These are phyloP conservation scores for Pseudomyrmex flavicornis DNA, from an alignment of 1,140 invertebrate species.

Conservation along the genomic window DNA sequence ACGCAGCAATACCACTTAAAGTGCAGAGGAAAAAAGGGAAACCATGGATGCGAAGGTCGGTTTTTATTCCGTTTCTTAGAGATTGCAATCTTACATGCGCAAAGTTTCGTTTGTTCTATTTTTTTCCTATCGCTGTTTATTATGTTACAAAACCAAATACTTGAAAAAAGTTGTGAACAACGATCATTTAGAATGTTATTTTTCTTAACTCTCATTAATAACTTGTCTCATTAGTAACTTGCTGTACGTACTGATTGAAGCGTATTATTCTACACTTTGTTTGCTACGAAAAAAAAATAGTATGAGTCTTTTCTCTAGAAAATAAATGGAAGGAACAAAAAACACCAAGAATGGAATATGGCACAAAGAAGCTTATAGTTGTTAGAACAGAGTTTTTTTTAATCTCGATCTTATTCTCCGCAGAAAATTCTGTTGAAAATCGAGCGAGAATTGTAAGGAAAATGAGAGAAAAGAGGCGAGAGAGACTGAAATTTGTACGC, in stretches of 20 bases:
- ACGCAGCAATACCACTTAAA: neutral
- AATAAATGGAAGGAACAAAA: neutral
- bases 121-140: neutral
- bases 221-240: constrained; percentile 23
- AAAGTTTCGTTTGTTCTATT: neutral
- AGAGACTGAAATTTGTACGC: neutral
- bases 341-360: constrained; percentile 19
- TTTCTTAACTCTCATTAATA: neutral
- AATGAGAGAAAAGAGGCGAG: neutral
- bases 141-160: no score
- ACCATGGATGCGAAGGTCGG: constrained; percentile 10
- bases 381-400: constrained; percentile 29
- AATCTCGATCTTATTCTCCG: constrained; percentile 24
- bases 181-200: constrained; percentile 9
- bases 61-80: neutral
- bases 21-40: neutral
- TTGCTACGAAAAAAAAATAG: constrained; percentile 23
- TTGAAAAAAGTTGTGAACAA: no score
- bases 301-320: constrained; percentile 12
- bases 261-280: neutral
- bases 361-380: constrained; percentile 13
- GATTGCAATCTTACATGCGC: neutral
- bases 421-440: constrained; percentile 10
- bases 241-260: neutral
- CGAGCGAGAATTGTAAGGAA: neutral